Evolutionary conservation across 2,113 vertebrate genomes (phyloP), one percentile per base, ranked within the genome.

Genomic region (Castor canadensis): DNA sequence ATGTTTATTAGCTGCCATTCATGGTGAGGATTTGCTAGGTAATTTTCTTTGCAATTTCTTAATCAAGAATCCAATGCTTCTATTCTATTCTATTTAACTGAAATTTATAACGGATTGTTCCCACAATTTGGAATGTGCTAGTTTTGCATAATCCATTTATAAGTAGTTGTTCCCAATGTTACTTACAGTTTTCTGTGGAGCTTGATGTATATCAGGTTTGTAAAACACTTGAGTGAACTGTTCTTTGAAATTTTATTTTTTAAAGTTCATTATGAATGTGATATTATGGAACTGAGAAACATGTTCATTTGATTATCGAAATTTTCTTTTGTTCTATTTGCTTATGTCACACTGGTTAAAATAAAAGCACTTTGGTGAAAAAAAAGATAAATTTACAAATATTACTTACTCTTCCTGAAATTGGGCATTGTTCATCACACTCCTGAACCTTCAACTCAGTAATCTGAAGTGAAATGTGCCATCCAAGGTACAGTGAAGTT

Each of bases 361-460:
- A 98, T 99, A 98, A 99, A 99, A 98, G 40, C 95, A 97, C 95
- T 96, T 93, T 98, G 97, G 77, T 98, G 97, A 96, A 98, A 97
- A 77, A 52, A 89, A n/a, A n/a, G n/a, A n/a, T n/a, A n/a, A n/a
- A n/a, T n/a, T n/a, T n/a, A n/a, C n/a, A n/a, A n/a, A n/a, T n/a
- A n/a, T n/a, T n/a, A n/a, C n/a, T n/a, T n/a, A n/a, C n/a, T n/a
- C n/a, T n/a, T n/a, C n/a, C n/a, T n/a, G n/a, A n/a, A n/a, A n/a
- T n/a, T n/a, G n/a, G n/a, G n/a, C n/a, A n/a, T n/a, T n/a, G n/a
- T n/a, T n/a, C n/a, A n/a, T n/a, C n/a, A n/a, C n/a, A n/a, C n/a
- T n/a, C n/a, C n/a, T n/a, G n/a, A n/a, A n/a, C n/a, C n/a, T n/a
- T n/a, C n/a, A n/a, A n/a, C n/a, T n/a, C n/a, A n/a, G n/a, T n/a